Conservation (phyloP, 1,140 invertebrate species). For the Epicauta chinensis region DNA sequence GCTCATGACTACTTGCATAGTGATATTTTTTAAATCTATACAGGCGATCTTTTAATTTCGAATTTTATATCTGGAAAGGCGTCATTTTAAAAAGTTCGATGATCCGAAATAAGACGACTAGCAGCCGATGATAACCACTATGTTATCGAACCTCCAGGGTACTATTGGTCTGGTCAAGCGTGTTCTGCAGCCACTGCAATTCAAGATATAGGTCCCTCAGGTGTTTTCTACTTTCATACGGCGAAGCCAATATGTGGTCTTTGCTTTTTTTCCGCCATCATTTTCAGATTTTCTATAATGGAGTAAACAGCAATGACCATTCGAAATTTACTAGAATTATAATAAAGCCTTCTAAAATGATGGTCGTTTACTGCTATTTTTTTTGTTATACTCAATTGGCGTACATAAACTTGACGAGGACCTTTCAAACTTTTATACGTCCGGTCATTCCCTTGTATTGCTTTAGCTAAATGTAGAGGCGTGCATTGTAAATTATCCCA, state of each 20-base stretch:
- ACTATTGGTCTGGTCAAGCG: constrained; percentile 16
- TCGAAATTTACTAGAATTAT: no score
- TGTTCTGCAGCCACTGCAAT: constrained; percentile 18
- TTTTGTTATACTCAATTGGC: constrained; percentile 1
- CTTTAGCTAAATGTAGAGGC: constrained; percentile 18
- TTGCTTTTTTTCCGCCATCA: no score
- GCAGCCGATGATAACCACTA: constrained; percentile 21
- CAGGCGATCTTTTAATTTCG: no score
- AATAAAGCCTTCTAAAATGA: no score
- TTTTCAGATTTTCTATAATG: no score
- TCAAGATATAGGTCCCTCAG: constrained; percentile 21
- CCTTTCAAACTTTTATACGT: constrained; percentile 17
- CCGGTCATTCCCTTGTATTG: constrained; percentile 12
- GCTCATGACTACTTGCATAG: no score
- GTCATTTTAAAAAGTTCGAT: not conserved
- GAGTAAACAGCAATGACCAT: no score
- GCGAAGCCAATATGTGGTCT: not conserved
- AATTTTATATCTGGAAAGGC: no score
- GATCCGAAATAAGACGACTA: constrained; percentile 10
- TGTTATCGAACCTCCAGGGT: constrained; percentile 19
- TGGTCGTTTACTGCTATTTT: no score
- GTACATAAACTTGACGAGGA: constrained; percentile 9
- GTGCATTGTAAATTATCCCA: constrained; percentile 21
- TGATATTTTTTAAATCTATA: no score
- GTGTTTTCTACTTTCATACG: constrained; percentile 17